Conservation (phyloP, 1,140 invertebrate genomes). For the Heliconius himera region DNA sequence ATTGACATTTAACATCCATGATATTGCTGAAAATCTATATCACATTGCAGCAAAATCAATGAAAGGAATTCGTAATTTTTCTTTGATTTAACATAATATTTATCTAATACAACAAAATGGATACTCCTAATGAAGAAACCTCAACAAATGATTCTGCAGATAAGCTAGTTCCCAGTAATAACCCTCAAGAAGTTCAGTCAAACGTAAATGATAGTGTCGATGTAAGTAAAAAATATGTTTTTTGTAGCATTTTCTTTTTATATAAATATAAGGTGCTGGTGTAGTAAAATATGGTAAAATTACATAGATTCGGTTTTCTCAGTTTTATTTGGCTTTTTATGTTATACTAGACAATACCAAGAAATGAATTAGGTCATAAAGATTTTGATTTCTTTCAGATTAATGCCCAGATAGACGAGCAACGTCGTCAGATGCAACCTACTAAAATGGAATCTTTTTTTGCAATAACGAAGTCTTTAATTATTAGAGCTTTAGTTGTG, state of each 20-base stretch:
- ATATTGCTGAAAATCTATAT: constrained; percentile 39
- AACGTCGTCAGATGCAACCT: constrained; percentile 81
- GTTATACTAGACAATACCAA: background rate
- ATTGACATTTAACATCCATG: constrained; percentile 20
- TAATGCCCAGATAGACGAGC: constrained; percentile 71
- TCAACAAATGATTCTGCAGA: constrained; percentile 42
- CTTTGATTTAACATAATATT: constrained; percentile 15
- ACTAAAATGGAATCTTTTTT: constrained; percentile 91
- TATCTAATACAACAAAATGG: constrained; percentile 43
- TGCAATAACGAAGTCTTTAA: constrained; percentile 90
- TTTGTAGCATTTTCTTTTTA: background rate
- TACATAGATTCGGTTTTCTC: too few relatives aligned
- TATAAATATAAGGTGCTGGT: background rate
- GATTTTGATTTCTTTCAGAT: constrained; percentile 55
- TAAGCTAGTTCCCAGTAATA: constrained; percentile 53
- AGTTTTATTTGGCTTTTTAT: too few relatives aligned
- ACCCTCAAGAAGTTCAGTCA: constrained; percentile 41
- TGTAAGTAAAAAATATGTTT: constrained; percentile 46
- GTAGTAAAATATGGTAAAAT: too few relatives aligned
- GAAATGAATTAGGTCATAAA: constrained; percentile 25
- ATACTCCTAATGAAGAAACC: constrained; percentile 47
- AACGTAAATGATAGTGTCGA: constrained; percentile 47
- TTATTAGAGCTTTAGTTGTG: constrained; percentile 94
- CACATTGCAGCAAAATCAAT: constrained; percentile 39
- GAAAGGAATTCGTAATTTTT: constrained; percentile 35